Evolutionary conservation across 2,888 invertebrate genomes (phyloP), one percentile per base, ranked within the genome.

Genomic region (Elysia crispata): DNA sequence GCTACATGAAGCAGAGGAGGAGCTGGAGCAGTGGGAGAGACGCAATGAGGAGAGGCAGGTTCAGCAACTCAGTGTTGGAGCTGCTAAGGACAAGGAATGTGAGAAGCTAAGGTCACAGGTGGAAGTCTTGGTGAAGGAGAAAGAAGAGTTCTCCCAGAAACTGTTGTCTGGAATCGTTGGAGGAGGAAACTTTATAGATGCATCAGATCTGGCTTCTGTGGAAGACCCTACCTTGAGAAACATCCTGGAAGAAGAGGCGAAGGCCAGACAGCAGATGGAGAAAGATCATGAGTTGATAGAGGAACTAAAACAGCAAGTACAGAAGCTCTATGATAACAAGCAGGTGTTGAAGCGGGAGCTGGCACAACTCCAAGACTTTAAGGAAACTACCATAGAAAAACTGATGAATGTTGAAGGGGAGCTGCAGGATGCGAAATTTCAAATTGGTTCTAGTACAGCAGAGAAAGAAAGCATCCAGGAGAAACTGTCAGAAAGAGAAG

Each of bases 31-130:
- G 31, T 81, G 80, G 81, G 75, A 83, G 77, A 79, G 82, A 41
- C 62, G 80, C 20, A 84, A 84, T 64, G 85, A 85, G 76, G 81
- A 83, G 23, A 76, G 60, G 33, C 85, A 86, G 77, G 79, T 83
- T 25, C 77, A 77, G 33, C 74, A 77, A 41, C 33, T 77, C 57
- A 73, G 67, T 66, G 18, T 54, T 18, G 28, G 76, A 67, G 60
- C 60, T 23, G 60, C 60, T 6, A 66, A 79, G 67, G 57, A 72
- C 28, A 72, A 73, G 5, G 79, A 82, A 25, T 62, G 66, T 49
- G 57, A 31, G 31, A 41, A 41, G 13, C 28, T 73, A 33, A 66
- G 77, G 60, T 69, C 67, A 3, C 82, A 84, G 72, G 54, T 83
- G 18, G 82, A 83, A 18, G 77, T 69, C 3, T 30, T 81, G 41